These are phyloP conservation scores for Morpho achilles DNA, from an alignment of 2,888 invertebrate species.

Conservation along the genomic window DNA sequence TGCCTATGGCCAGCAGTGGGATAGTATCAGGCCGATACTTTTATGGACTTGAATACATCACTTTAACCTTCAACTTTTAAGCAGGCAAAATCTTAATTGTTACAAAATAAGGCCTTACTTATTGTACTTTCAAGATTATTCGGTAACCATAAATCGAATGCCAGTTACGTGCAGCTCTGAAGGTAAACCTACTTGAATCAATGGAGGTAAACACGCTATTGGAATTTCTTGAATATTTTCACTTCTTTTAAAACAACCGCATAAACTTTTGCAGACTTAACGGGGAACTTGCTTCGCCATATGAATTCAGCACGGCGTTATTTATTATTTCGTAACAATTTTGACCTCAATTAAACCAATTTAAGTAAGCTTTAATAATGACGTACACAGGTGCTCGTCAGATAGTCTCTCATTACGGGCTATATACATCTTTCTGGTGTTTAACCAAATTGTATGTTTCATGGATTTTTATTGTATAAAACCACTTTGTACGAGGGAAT, in stretches of 20 bases:
- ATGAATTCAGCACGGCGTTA: constrained; percentile 35
- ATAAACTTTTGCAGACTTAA: constrained; percentile 51
- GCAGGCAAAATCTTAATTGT: not conserved
- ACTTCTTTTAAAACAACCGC: constrained; percentile 54
- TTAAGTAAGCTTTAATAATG: constrained; percentile 13
- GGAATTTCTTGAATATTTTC: constrained; percentile 49
- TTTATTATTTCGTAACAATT: constrained; percentile 56
- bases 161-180: constrained; percentile 16
- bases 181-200: constrained; percentile 25
- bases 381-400: constrained; percentile 4
- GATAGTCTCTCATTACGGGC: constrained; percentile 16
- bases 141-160: constrained; percentile 11
- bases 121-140: constrained; percentile 9
- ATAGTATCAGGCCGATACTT: no score
- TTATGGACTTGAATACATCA: no score
- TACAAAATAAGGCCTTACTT: not conserved
- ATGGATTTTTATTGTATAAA: no score
- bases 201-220: constrained; percentile 42
- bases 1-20: no score
- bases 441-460: not conserved
- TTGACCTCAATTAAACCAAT: constrained; percentile 41
- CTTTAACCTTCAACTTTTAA: no score
- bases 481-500: no score
- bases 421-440: constrained; percentile 9
- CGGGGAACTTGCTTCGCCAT: constrained; percentile 52